Conservation (phyloP, 2,113 vertebrate genomes). For the Hydrolagus affinis region DNA sequence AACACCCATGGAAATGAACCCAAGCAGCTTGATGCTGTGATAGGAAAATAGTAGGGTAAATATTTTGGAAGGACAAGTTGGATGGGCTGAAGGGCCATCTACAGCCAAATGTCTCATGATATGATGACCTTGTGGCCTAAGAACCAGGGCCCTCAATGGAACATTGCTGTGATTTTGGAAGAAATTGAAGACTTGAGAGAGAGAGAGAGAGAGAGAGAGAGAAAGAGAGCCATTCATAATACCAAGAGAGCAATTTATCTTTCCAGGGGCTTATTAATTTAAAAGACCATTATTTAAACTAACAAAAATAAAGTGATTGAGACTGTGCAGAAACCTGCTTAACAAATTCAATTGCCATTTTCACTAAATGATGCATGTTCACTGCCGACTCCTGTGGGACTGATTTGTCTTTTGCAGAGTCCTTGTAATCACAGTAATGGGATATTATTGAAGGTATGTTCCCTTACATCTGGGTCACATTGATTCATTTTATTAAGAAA, state of each 20-base stretch:
- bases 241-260: not conserved
- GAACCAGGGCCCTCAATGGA: no score
- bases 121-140: no score
- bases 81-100: no score
- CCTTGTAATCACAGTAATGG: slow-evolving; percentile 3
- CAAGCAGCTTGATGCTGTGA: no score
- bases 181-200: no score
- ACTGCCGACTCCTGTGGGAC: not conserved
- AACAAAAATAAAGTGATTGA: not conserved
- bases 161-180: no score
- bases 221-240: no score
- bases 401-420: not conserved
- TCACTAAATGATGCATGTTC: not conserved
- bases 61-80: no score
- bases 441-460: slow-evolving; percentile 19
- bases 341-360: not conserved
- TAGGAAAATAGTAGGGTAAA: no score
- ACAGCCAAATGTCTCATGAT: no score
- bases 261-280: not conserved
- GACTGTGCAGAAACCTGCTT: not conserved
- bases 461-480: slow-evolving; percentile 12
- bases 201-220: no score
- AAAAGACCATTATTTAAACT: not conserved
- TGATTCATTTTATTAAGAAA: slow-evolving; percentile 21
- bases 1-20: no score